Evolutionary conservation across 1,140 invertebrate genomes (phyloP).

Genomic region (Telenomus remus): DNA sequence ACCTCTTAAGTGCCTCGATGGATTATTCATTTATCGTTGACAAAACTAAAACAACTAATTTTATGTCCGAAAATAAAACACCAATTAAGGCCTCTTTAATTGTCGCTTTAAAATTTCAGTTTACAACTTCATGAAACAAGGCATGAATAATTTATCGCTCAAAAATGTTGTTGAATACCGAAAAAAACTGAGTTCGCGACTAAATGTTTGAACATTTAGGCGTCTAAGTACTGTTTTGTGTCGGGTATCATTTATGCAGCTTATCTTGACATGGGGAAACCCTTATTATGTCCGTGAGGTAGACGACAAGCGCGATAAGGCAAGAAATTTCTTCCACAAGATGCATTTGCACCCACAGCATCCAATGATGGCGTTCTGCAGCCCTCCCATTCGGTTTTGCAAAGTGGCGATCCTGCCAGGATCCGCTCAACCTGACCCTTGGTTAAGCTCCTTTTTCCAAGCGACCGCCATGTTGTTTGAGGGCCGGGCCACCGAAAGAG

Average conservation of each 20-base stretch:
- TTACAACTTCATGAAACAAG: conserved; percentile 14
- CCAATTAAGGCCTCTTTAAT: conserved; percentile 23
- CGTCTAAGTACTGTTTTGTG: conserved; percentile 46
- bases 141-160: conserved; percentile 29
- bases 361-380: conserved; percentile 73
- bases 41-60: too few relatives aligned
- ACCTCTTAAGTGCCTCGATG: too few relatives aligned
- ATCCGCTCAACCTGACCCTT: conserved; percentile 65
- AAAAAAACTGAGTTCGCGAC: too few relatives aligned
- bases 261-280: conserved; percentile 48
- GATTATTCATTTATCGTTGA: too few relatives aligned
- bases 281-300: conserved; percentile 47
- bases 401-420: conserved; percentile 63
- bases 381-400: conserved; percentile 61
- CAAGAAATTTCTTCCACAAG: conserved; percentile 54
- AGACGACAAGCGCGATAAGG: conserved; percentile 44
- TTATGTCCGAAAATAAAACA: too few relatives aligned
- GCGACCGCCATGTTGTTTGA: conserved; percentile 72
- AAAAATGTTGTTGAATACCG: too few relatives aligned
- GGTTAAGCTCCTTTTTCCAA: conserved; percentile 68
- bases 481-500: conserved; percentile 73
- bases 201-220: conserved; percentile 8
- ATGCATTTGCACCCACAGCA: conserved; percentile 66
- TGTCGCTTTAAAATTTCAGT: conserved; percentile 11
- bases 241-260: conserved; percentile 54